Base-by-base conservation (phyloP, 37 sponge, comb jelly and placozoan species). In the Theonella swinhoei region DNA sequence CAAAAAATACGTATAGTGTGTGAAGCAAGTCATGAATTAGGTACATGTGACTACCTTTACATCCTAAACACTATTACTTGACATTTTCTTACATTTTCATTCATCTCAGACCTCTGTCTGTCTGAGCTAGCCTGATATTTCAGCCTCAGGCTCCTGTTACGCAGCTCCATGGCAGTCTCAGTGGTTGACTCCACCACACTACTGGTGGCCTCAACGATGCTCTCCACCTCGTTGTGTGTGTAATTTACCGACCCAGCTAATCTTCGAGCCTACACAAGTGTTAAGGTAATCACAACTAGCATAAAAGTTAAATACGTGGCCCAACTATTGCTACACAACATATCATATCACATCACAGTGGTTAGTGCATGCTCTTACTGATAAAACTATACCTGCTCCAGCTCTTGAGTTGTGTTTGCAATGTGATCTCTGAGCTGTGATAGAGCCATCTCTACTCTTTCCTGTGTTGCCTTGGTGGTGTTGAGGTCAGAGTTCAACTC, bases 401-500 rank as follows among this genome's bases (percentile, higher is more conserved):
- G 54, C 14, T 47, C 11, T 17, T 17, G 54, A 17, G 54, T 47
- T 14, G 14, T 17, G 54, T 14, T 47, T 7, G 7, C 14, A 14
- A 47, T 47, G 54, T 7, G 7, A 14, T 47, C 11, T 14, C 54
- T 47, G 11, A 47, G 54, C 54, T 47, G 31, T 58, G 61, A 26
- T 30, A 58, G 28, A 17, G 61, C n/a, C 3, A 59, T 22, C 33
- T 28, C 28, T 2, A 58, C 61, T 25, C 36, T 23, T 19, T 26
- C 36, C 77, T 62, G 62, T 1, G 62, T 5, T 2, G 2, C 62
- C 3, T n/a, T 29, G 3, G 61, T 76, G 77, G 61, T 25, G 62
- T 76, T 76, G 43, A 80, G 31, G 59, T 80, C 69, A 11, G 54
- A 47, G 54, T 14, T 47, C 54, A 47, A 14, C 54, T 47, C 11